A percentile compares a stretch with the other conserved stretches of the same genome.
phyloP scores from a whole-genome alignment of 2,888 invertebrate genomes.

The Cheilosia impressa region DNA sequence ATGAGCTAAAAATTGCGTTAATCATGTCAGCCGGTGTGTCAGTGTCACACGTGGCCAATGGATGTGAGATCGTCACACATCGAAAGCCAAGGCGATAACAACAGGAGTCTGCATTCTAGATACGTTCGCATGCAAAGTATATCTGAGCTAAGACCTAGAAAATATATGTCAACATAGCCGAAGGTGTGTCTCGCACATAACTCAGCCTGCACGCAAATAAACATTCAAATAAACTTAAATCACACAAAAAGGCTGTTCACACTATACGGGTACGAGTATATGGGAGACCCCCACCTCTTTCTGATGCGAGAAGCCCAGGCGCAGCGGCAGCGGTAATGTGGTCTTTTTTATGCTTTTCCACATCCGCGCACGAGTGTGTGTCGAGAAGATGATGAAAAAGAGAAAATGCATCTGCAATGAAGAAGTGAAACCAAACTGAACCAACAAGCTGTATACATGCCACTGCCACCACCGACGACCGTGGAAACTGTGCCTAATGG shows the following conservation, averaged over 20 bases:
- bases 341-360: slow-evolving; percentile 22
- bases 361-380: slow-evolving; percentile 17
- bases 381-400: slow-evolving; percentile 64
- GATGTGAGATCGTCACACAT: slow-evolving; percentile 37
- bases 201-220: slow-evolving; percentile 65
- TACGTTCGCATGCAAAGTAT: slow-evolving; percentile 46
- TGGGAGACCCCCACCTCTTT: slow-evolving; percentile 1
- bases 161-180: slow-evolving; percentile 68
- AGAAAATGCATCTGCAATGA: slow-evolving; percentile 74
- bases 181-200: slow-evolving; percentile 72
- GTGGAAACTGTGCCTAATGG: slow-evolving; percentile 66
- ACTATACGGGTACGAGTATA: not conserved
- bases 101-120: slow-evolving; percentile 31
- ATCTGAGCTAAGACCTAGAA: slow-evolving; percentile 34
- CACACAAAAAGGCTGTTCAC: slow-evolving; percentile 51
- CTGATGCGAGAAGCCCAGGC: not conserved
- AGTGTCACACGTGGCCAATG: slow-evolving; percentile 53
- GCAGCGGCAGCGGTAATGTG: slow-evolving; percentile 16
- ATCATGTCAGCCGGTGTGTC: slow-evolving; percentile 35
- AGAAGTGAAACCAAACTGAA: slow-evolving; percentile 70
- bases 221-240: slow-evolving; percentile 55
- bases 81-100: slow-evolving; percentile 39
- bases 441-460: slow-evolving; percentile 27
- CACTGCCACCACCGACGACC: slow-evolving; percentile 31
- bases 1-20: slow-evolving; percentile 45